Conservation (phyloP, 2,888 invertebrate genomes). For the Auanema freiburgensis region DNA sequence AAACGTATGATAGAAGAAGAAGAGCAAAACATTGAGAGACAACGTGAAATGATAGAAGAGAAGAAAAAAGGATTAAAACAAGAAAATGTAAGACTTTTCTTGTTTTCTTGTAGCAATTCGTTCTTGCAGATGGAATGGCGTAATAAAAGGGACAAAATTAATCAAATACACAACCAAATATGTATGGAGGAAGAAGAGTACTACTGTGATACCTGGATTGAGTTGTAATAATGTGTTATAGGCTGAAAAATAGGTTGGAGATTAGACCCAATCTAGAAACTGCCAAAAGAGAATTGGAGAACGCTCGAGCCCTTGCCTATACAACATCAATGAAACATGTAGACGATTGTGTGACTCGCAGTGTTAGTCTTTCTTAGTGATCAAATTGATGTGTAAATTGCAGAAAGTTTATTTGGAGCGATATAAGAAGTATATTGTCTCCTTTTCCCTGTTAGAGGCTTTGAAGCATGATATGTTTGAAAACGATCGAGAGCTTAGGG, state of each 20-base stretch:
- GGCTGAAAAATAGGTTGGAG: conserved; percentile 7
- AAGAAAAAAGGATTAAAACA: conserved; percentile 14
- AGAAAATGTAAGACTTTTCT: conserved; percentile 7
- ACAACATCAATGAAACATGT: conserved; percentile 6
- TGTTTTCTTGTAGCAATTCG: no score
- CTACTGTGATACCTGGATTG: no score
- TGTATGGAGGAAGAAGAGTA: not conserved
- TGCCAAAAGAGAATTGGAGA: conserved; percentile 22
- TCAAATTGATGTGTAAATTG: no score
- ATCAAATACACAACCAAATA: not conserved
- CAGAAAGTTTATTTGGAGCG: no score
- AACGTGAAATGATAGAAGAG: conserved; percentile 8
- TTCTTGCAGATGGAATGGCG: no score
- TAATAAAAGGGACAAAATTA: not conserved
- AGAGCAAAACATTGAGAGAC: conserved; percentile 4
- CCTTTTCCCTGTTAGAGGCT: no score
- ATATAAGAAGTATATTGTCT: no score
- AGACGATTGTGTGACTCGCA: not conserved
- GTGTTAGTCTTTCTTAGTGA: no score
- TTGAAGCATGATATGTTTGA: no score
- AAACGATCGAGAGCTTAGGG: no score
- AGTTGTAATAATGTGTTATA: no score
- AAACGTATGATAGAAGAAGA: conserved; percentile 1
- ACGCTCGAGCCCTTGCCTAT: conserved; percentile 4
- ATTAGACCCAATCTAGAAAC: conserved; percentile 21